A percentile compares a stretch with the other conserved stretches of the same genome.
Evolutionary conservation across 2,797 vertebrate species (phyloP).

Genomic region (Fundulus diaphanus): DNA sequence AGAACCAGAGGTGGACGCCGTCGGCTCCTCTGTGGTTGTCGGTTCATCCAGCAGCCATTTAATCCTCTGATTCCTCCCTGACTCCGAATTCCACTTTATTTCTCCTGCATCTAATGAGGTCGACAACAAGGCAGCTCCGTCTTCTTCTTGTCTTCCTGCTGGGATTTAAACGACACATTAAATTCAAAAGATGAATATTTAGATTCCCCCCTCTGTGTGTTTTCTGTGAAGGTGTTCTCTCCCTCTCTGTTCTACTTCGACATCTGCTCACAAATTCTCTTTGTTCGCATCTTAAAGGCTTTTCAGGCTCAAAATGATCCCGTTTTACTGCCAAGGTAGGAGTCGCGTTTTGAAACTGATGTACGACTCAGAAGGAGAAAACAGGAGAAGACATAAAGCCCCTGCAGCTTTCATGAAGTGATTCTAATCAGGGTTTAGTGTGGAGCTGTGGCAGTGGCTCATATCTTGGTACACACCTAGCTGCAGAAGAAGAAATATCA

Average conservation of each 20-base stretch:
- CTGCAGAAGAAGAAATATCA: too few species aligned
- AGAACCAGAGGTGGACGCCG: neutral
- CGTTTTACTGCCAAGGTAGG: neutral
- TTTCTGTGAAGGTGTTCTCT: neutral
- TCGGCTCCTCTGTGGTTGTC: neutral
- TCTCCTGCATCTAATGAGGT: conserved; percentile 1
- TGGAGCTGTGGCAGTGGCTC: too few species aligned
- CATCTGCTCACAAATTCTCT: neutral
- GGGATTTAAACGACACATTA: conserved; percentile 8
- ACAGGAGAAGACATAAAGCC: neutral
- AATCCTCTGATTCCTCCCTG: neutral
- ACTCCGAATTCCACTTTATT: neutral
- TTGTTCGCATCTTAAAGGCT: neutral
- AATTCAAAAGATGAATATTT: neutral
- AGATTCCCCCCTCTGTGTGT: neutral
- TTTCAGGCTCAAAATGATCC: neutral
- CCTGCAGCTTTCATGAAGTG: neutral
- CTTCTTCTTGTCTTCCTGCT: neutral
- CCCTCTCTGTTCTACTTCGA: neutral
- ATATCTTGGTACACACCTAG: too few species aligned
- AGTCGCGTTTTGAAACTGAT: neutral
- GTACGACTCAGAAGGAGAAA: neutral
- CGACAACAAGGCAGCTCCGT: neutral
- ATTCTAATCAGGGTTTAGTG: neutral
- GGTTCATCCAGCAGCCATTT: neutral